phyloP scores from a whole-genome alignment of 2,113 vertebrate species.

The Rhinopithecus roxellana region DNA sequence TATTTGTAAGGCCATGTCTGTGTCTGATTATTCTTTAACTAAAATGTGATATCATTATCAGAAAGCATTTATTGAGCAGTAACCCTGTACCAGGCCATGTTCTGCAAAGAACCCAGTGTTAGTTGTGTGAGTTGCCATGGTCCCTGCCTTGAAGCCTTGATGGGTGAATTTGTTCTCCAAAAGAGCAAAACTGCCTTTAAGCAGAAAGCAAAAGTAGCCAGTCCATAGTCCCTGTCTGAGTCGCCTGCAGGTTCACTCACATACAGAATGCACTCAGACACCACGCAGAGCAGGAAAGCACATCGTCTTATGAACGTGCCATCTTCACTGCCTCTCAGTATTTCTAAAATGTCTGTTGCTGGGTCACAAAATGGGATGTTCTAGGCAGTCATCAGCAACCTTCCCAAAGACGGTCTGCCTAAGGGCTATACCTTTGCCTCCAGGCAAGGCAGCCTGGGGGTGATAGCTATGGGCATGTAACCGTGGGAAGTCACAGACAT shows the following conservation, averaged over 20 bases:
- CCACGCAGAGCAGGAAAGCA: not conserved
- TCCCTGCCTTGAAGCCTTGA: not conserved
- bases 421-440: not conserved
- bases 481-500: not conserved
- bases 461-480: not conserved
- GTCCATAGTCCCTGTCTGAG: fast-evolving
- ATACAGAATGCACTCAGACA: not conserved
- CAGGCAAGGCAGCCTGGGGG: not conserved
- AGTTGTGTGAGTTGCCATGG: not conserved
- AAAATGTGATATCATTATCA: not conserved
- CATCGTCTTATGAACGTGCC: not conserved
- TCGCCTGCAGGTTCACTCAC: not conserved
- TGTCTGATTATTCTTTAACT: conserved; percentile 14
- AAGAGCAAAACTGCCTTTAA: not conserved
- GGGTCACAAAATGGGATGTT: not conserved
- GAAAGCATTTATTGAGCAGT: not conserved
- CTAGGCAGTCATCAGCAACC: not conserved
- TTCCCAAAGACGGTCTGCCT: not conserved
- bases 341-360: not conserved
- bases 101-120: not conserved
- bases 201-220: not conserved
- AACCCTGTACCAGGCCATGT: not conserved
- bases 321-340: not conserved
- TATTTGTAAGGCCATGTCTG: not conserved
- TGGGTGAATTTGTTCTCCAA: not conserved